Percentiles rank a stretch among this genome's conserved stretches.
phyloP scores from a whole-genome alignment of 2,113 vertebrate genomes.

The Laticauda laticaudata region DNA sequence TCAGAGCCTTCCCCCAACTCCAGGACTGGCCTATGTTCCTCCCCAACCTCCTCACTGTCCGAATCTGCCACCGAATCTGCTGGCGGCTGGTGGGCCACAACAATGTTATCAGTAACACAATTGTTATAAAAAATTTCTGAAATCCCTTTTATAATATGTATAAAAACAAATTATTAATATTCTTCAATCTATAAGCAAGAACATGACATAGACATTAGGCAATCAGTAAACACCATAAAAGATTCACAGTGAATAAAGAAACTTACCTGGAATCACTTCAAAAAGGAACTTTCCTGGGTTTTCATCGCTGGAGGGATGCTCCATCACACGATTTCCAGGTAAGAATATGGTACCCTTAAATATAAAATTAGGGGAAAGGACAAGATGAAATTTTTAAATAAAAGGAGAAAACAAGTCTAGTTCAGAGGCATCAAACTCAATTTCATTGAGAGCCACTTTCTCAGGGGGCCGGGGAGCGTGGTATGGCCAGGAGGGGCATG shows the following conservation, averaged over 20 bases:
- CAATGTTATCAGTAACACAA: not conserved
- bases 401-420: not conserved
- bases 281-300: slow-evolving; percentile 94
- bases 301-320: slow-evolving; percentile 89
- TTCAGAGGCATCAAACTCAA: too few species aligned
- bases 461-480: too few species aligned
- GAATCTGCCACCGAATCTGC: too few species aligned
- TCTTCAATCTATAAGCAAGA: slow-evolving; percentile 36
- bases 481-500: too few species aligned
- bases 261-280: slow-evolving; percentile 94
- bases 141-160: not conserved
- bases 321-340: slow-evolving; percentile 93
- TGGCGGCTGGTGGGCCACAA: too few species aligned
- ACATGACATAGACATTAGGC: slow-evolving; percentile 39
- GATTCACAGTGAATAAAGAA: slow-evolving; percentile 16
- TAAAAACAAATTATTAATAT: slow-evolving; percentile 51
- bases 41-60: too few species aligned
- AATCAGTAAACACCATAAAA: slow-evolving; percentile 30
- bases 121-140: not conserved
- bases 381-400: not conserved
- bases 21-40: too few species aligned
- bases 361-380: not conserved
- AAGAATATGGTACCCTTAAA: slow-evolving; percentile 89
- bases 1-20: too few species aligned
- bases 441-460: too few species aligned